These are phyloP conservation scores for Bubo blakistoni DNA, from an alignment of 2,113 vertebrate species.

Conservation along the genomic window DNA sequence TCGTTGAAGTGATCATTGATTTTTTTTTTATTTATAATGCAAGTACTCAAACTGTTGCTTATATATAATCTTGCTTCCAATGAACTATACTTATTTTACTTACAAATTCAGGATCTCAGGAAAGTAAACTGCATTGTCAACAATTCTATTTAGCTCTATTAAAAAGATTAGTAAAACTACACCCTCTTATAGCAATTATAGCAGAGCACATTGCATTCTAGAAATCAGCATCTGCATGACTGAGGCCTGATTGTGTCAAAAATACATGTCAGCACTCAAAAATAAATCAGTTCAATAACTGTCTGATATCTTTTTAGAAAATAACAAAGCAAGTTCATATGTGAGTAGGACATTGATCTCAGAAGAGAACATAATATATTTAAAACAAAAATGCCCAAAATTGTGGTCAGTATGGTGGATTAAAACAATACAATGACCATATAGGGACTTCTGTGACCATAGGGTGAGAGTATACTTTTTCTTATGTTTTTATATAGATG, in stretches of 20 bases:
- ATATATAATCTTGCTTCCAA: not conserved
- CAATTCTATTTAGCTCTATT: not conserved
- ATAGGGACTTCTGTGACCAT: not conserved
- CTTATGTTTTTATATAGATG: not conserved
- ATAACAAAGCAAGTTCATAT: not conserved
- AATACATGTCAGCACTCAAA: not conserved
- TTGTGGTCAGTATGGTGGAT: not conserved
- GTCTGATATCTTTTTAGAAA: not conserved
- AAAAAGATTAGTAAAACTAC: not conserved
- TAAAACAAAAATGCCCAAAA: not conserved
- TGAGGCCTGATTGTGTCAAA: not conserved
- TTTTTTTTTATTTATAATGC: not conserved
- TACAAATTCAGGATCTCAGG: not conserved
- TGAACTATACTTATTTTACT: not conserved
- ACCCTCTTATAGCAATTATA: not conserved
- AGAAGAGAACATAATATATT: not conserved
- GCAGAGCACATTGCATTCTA: not conserved
- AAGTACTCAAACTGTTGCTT: not conserved
- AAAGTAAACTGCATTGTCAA: not conserved
- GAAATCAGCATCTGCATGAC: not conserved
- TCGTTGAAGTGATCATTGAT: not conserved
- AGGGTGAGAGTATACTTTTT: not conserved
- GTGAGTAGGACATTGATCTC: not conserved
- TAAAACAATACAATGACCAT: not conserved
- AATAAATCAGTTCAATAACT: not conserved